Evolutionary conservation across 2,113 vertebrate species (phyloP).

Genomic region (Urocitellus parryii): DNA sequence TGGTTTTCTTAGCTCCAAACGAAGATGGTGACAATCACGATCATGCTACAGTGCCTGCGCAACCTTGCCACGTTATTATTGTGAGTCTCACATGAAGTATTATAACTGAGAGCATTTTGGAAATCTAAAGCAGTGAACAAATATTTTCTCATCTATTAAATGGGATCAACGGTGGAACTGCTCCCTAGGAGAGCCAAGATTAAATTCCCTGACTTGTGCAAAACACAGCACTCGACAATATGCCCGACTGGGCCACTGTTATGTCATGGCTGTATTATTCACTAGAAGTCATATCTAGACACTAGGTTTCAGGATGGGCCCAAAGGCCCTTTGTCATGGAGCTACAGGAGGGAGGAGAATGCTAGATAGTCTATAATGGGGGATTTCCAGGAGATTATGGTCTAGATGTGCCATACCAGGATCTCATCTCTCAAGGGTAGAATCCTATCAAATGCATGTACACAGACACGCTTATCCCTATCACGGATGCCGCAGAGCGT

Average conservation of each 20-base stretch:
- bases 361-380: neutral
- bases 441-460: neutral
- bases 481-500: rapidly evolving
- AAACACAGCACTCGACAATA: neutral
- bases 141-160: neutral
- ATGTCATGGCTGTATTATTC: neutral
- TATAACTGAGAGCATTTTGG: neutral
- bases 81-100: neutral
- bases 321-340: neutral
- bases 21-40: no score
- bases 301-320: neutral
- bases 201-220: neutral
- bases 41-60: neutral
- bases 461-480: neutral
- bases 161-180: neutral
- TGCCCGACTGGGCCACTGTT: neutral
- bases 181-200: neutral
- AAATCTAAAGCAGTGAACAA: neutral
- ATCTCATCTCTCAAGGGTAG: neutral
- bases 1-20: neutral
- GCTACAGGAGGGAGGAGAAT: neutral
- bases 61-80: neutral
- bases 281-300: neutral
- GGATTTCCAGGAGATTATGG: neutral
- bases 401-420: neutral